phyloP scores from a whole-genome alignment of 2,113 vertebrate species.

The Percopsis transmontana region DNA sequence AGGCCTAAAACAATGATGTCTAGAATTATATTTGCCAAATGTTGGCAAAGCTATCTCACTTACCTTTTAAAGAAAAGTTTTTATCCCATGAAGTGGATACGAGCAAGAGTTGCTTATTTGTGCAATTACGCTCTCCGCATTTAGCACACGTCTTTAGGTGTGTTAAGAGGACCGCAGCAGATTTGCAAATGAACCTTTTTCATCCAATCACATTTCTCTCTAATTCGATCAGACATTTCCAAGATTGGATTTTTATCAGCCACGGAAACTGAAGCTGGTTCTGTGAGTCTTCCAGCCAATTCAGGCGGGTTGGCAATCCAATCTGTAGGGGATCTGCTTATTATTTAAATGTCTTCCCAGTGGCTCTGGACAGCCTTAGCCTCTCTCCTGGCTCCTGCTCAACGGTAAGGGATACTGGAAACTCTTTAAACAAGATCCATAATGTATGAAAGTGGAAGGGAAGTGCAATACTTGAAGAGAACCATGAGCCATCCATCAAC shows the following conservation, averaged over 20 bases:
- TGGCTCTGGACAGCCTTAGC: constrained; percentile 11
- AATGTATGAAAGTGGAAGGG: constrained; percentile 14
- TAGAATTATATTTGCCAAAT: neutral
- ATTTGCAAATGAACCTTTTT: constrained; percentile 13
- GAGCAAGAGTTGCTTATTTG: neutral
- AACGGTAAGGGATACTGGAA: constrained; percentile 33
- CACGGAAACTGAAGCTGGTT: constrained; percentile 24
- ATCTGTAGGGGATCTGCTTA: constrained; percentile 58
- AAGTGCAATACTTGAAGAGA: constrained; percentile 15
- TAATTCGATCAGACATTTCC: constrained; percentile 16
- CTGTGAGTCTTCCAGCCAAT: constrained; percentile 30
- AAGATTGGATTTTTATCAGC: constrained; percentile 63
- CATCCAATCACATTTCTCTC: constrained; percentile 3
- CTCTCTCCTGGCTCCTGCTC: constrained; percentile 10
- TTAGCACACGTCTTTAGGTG: neutral
- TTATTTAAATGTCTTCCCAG: neutral
- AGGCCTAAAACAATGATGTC: neutral
- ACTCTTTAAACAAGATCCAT: constrained; percentile 52
- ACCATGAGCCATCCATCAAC: constrained; percentile 79
- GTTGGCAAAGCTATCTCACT: neutral
- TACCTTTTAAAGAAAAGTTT: neutral
- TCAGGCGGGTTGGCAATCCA: constrained; percentile 37
- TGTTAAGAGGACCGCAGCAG: neutral
- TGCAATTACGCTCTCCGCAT: neutral
- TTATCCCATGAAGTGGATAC: neutral